These are phyloP conservation scores for Lamprotornis superbus DNA, from an alignment of 2,113 vertebrate genomes.

Conservation along the genomic window DNA sequence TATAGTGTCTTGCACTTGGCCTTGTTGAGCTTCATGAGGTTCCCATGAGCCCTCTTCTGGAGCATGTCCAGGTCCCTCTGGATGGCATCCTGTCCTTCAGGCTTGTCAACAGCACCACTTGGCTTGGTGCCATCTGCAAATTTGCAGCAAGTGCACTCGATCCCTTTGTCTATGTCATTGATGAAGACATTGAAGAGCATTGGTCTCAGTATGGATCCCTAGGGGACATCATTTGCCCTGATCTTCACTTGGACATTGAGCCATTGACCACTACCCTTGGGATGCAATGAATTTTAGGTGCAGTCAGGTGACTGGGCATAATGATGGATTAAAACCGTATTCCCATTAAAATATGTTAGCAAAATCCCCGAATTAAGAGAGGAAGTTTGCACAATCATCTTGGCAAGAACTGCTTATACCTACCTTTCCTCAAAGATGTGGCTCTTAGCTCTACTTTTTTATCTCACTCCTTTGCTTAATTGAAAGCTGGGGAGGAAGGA, in stretches of 20 bases:
- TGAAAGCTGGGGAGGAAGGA: not conserved
- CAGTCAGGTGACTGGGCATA: not conserved
- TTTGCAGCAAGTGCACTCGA: accelerated
- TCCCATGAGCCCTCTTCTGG: not conserved
- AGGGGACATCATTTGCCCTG: not conserved
- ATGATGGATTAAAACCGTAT: not conserved
- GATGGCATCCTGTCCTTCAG: not conserved
- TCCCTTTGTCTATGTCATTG: not conserved
- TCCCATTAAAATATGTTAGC: not conserved
- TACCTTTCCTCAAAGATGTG: not conserved
- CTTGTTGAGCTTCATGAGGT: not conserved
- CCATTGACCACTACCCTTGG: not conserved
- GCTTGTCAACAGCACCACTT: not conserved
- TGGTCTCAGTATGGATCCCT: not conserved
- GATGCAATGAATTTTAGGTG: not conserved
- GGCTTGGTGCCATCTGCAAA: not conserved
- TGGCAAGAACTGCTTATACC: not conserved
- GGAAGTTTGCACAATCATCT: not conserved
- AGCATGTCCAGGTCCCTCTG: not conserved
- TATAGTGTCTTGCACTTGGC: not conserved
- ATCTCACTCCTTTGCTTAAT: not conserved
- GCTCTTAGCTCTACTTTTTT: not conserved
- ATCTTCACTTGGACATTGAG: not conserved
- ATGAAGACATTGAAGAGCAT: not conserved
- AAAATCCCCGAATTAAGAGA: not conserved